Evolutionary conservation across 2,888 invertebrate species (phyloP).

Genomic region (Harpalus rufipes): DNA sequence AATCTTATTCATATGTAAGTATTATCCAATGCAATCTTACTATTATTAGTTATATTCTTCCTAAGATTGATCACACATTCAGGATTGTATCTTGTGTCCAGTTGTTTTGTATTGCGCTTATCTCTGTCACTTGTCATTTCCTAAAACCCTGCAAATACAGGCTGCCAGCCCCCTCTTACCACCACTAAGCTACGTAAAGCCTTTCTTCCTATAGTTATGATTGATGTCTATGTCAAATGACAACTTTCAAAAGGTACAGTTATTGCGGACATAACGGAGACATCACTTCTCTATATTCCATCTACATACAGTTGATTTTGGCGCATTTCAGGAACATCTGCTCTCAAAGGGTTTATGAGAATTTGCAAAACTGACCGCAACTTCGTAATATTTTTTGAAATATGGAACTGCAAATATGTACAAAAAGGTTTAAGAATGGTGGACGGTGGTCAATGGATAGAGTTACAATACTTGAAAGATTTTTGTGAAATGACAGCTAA

Average conservation of each 20-base stretch:
- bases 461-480: conserved; percentile 61
- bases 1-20: conserved; percentile 14
- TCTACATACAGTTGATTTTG: neutral
- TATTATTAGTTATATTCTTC: conserved; percentile 7
- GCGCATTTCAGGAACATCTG: conserved; percentile 41
- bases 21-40: conserved; percentile 24
- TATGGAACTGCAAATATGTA: conserved; percentile 64
- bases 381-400: conserved; percentile 65
- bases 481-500: conserved; percentile 36
- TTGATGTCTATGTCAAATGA: conserved; percentile 61
- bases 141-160: conserved; percentile 61
- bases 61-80: conserved; percentile 46
- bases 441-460: conserved; percentile 60
- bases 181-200: conserved; percentile 46
- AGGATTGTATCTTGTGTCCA: conserved; percentile 46
- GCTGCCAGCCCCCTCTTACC: conserved; percentile 44
- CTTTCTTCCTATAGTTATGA: conserved; percentile 58
- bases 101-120: conserved; percentile 62
- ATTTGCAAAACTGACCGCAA: conserved; percentile 65
- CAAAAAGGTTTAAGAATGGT: conserved; percentile 61
- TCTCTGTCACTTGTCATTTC: conserved; percentile 65
- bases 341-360: conserved; percentile 65
- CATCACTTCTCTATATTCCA: neutral
- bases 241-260: conserved; percentile 57
- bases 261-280: conserved; percentile 3